These are phyloP conservation scores for Apis florea DNA, from an alignment of 1,140 invertebrate genomes.

Conservation along the genomic window DNA sequence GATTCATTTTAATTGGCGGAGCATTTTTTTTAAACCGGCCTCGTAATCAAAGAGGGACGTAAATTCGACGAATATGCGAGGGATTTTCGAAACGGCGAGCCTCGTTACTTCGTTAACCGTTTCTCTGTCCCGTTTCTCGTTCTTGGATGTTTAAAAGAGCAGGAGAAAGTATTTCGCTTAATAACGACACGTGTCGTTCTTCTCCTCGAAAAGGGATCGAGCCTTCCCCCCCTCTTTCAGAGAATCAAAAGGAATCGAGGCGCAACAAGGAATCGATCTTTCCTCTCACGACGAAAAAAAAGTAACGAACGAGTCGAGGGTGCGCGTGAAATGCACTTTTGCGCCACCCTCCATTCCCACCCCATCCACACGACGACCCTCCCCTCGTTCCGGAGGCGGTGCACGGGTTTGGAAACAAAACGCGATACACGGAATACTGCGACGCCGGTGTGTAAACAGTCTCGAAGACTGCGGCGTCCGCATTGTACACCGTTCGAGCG, in stretches of 20 bases:
- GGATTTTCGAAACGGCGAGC: not conserved
- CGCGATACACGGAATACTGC: not conserved
- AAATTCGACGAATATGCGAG: not conserved
- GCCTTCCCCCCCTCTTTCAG: too few relatives aligned
- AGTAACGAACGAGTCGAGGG: constrained; percentile 1
- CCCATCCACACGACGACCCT: not conserved
- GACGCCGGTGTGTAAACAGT: constrained; percentile 29
- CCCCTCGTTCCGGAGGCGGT: not conserved
- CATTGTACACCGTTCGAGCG: constrained; percentile 19
- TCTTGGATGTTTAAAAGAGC: too few relatives aligned
- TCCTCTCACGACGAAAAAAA: not conserved
- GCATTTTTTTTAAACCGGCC: not conserved
- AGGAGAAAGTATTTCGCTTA: too few relatives aligned
- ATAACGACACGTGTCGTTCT: too few relatives aligned
- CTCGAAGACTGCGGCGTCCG: constrained; percentile 43
- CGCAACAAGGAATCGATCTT: not conserved
- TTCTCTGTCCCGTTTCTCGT: too few relatives aligned
- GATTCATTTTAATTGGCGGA: constrained; percentile 17
- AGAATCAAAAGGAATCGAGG: not conserved
- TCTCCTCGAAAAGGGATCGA: too few relatives aligned
- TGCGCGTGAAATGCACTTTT: constrained; percentile 25
- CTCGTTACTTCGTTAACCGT: too few relatives aligned
- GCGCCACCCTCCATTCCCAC: too few relatives aligned
- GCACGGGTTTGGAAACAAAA: constrained; percentile 18
- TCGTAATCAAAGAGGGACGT: not conserved